A percentile compares a stretch with the other conserved stretches of the same genome.
Evolutionary conservation across 2,113 vertebrate genomes (phyloP).

Genomic region (Nyctereutes procyonoides): DNA sequence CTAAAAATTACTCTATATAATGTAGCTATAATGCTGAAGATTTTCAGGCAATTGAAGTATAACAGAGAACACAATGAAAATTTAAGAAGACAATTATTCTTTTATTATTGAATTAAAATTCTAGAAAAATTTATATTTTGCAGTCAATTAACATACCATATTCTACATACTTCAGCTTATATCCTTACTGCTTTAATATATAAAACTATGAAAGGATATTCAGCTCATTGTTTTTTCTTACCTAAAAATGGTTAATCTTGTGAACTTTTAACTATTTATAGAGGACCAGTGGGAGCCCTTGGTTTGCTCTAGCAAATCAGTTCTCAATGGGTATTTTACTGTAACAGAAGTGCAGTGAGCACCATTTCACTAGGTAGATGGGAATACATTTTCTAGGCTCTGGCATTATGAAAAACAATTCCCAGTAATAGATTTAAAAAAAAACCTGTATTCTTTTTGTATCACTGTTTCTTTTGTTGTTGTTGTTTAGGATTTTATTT

Average conservation of each 20-base stretch:
- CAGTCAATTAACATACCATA: neutral
- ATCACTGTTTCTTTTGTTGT: too few species aligned
- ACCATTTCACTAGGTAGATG: neutral
- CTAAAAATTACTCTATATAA: constrained; percentile 1
- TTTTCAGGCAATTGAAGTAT: neutral
- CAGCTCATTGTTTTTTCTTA: neutral
- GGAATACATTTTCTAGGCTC: too few species aligned
- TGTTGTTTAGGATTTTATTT: too few species aligned
- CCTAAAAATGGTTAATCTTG: neutral
- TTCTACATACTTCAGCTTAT: neutral
- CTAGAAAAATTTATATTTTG: neutral
- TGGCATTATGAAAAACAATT: too few species aligned
- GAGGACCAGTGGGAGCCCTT: neutral
- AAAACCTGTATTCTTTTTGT: too few species aligned
- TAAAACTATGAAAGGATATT: neutral
- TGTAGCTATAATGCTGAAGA: neutral
- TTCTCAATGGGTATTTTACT: neutral
- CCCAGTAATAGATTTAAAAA: too few species aligned
- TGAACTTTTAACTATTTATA: neutral
- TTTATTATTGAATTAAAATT: constrained; percentile 42
- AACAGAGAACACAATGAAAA: constrained; percentile 13
- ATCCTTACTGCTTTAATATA: neutral
- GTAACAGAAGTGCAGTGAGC: neutral
- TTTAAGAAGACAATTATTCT: neutral
- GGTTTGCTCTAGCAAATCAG: neutral